Evolutionary conservation across 2,113 vertebrate species (phyloP), one percentile per base, ranked within the genome.

Genomic region (Pomatostomus ruficeps): DNA sequence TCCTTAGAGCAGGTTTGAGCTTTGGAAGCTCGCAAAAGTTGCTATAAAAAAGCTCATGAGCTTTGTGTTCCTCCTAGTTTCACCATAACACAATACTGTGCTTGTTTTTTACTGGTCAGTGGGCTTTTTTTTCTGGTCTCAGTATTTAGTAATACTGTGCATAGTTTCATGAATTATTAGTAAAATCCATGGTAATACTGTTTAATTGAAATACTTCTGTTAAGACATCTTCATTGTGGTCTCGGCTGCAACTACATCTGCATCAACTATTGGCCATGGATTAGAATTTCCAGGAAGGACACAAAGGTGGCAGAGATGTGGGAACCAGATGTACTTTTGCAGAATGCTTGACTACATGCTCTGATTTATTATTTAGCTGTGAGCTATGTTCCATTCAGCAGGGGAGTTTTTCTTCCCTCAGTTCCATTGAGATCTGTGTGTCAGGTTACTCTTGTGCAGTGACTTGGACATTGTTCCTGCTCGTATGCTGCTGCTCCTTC

Each of bases 331-430:
- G 55, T 68, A 77, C 88, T 90, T 95, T 95, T 96, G 65, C 43
- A 86, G 51, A 74, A 74, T 87, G 74, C 58, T 93, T 87, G 74
- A 84, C 94, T 97, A 85, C 79, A 81, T 85, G 81, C 92, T 97
- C 57, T 98, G 96, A 98, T 98, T 94, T 97, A 98, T 98, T 98
- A 98, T 98, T 98, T 98, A 98, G 94, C 93, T 96, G 25, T 55
- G 66, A 83, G 61, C 88, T 95, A 12, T 98, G 97, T 97, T 97
- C 72, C n/a, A 70, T 97, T 87, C 97, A 93, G 98, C 96, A 92
- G 98, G 98, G 94, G 93, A 85, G 76, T 71, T 96, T 94, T 87
- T 93, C 91, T 89, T 93, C 97, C 97, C 18, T 73, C 61, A 78
- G 98, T 87, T 97, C 91, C 89, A 93, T 83, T 97, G 97, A 98